Evolutionary conservation across 1,140 invertebrate species (phyloP).

Genomic region (Zaprionus nigranus): DNA sequence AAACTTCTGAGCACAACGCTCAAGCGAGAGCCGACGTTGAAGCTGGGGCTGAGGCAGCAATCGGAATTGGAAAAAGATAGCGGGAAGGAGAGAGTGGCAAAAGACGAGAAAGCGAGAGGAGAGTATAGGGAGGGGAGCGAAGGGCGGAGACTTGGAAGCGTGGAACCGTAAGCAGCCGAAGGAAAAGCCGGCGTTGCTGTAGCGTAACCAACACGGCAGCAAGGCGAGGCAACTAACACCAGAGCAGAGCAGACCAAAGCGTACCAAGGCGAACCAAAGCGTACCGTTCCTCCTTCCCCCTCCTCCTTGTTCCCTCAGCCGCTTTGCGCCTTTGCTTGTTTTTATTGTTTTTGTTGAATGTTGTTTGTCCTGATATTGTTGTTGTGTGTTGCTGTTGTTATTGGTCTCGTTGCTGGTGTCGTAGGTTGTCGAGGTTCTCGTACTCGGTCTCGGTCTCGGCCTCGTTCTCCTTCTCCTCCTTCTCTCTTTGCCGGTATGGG

Average conservation of each 20-base stretch:
- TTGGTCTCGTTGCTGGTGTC: slow-evolving; percentile 44
- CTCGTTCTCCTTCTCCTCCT: slow-evolving; percentile 24
- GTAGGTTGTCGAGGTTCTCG: slow-evolving; percentile 49
- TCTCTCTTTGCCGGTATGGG: slow-evolving; percentile 42
- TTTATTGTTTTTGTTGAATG: slow-evolving; percentile 50
- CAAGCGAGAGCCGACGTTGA: slow-evolving; percentile 25
- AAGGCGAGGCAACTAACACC: slow-evolving; percentile 14
- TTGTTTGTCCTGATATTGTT: slow-evolving; percentile 30
- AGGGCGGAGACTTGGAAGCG: slow-evolving; percentile 34
- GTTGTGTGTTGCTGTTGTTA: slow-evolving; percentile 31
- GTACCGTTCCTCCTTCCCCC: slow-evolving; percentile 5
- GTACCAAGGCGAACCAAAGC: background rate
- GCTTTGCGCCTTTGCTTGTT: slow-evolving; percentile 20
- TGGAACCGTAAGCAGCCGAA: slow-evolving; percentile 49
- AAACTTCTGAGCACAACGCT: slow-evolving; percentile 76
- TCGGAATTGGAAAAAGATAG: slow-evolving; percentile 8
- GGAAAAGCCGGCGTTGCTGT: slow-evolving; percentile 48
- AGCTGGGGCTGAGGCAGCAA: slow-evolving; percentile 22
- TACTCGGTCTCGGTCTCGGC: slow-evolving; percentile 12
- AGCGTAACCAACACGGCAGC: slow-evolving; percentile 16
- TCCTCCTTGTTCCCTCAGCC: background rate
- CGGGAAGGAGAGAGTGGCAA: background rate
- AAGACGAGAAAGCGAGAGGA: background rate
- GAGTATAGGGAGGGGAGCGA: slow-evolving; percentile 8
- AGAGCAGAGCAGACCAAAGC: background rate